phyloP scores from a whole-genome alignment of 2,888 invertebrate genomes.

The Pammene aurita region DNA sequence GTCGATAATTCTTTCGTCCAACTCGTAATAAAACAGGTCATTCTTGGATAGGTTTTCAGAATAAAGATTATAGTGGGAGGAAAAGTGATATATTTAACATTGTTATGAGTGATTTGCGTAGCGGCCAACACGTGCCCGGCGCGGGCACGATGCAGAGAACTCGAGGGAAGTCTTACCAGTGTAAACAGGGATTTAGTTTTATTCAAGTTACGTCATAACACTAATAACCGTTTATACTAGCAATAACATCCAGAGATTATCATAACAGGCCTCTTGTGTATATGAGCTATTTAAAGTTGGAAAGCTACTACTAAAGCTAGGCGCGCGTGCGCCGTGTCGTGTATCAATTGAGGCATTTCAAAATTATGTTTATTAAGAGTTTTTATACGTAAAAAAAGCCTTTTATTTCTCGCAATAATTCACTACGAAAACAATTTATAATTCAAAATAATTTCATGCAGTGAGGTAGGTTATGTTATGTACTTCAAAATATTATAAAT shows the following conservation, averaged over 20 bases:
- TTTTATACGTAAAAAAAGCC: too few relatives aligned
- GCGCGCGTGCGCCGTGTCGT: background rate
- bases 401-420: too few relatives aligned
- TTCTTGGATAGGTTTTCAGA: conserved; percentile 50
- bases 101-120: conserved; percentile 67
- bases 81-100: conserved; percentile 59
- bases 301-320: background rate
- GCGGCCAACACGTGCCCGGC: conserved; percentile 74
- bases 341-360: too few relatives aligned
- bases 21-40: conserved; percentile 36
- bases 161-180: conserved; percentile 59
- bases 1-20: conserved; percentile 27
- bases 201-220: conserved; percentile 34
- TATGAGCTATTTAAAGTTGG: conserved; percentile 16
- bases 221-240: conserved; percentile 38
- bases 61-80: conserved; percentile 52
- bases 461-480: too few relatives aligned
- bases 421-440: too few relatives aligned
- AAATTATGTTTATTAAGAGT: too few relatives aligned
- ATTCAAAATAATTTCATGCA: too few relatives aligned
- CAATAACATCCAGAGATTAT: conserved; percentile 39
- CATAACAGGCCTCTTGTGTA: conserved; percentile 31
- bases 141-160: conserved; percentile 54
- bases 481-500: background rate
- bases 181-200: conserved; percentile 41